Evolutionary conservation across 2,113 vertebrate species (phyloP).

Genomic region (Coregonus clupeaformis): DNA sequence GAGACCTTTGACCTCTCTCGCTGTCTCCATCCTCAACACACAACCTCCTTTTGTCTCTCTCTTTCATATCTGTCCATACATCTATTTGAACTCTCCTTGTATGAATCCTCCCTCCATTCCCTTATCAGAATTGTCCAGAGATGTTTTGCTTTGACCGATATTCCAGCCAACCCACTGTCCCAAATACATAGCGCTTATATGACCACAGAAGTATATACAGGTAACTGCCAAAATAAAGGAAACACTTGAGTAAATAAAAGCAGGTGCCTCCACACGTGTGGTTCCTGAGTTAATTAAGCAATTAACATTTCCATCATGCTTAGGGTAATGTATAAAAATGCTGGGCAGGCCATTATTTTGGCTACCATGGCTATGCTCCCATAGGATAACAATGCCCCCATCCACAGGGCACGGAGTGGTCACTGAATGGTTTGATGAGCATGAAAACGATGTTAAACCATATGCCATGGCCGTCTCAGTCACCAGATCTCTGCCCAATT

Average conservation of each 20-base stretch:
- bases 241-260: constrained; percentile 84
- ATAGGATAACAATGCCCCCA: too few species aligned
- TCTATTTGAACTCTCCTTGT: neutral
- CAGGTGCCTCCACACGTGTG: neutral
- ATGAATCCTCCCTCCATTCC: neutral
- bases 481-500: too few species aligned
- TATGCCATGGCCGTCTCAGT: too few species aligned
- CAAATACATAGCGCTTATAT: neutral
- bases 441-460: too few species aligned
- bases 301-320: too few species aligned
- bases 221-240: constrained; percentile 30
- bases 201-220: neutral
- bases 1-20: constrained; percentile 81
- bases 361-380: too few species aligned
- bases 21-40: constrained; percentile 21
- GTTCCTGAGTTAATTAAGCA: too few species aligned
- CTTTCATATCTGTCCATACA: neutral
- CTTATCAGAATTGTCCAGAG: too few species aligned
- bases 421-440: too few species aligned
- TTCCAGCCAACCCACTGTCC: neutral
- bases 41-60: constrained; percentile 18
- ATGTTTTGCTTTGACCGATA: neutral
- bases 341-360: too few species aligned
- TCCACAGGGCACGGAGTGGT: too few species aligned
- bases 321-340: too few species aligned